These are phyloP conservation scores for Dolichoris vasculosae DNA, from an alignment of 1,140 invertebrate genomes.

Conservation along the genomic window DNA sequence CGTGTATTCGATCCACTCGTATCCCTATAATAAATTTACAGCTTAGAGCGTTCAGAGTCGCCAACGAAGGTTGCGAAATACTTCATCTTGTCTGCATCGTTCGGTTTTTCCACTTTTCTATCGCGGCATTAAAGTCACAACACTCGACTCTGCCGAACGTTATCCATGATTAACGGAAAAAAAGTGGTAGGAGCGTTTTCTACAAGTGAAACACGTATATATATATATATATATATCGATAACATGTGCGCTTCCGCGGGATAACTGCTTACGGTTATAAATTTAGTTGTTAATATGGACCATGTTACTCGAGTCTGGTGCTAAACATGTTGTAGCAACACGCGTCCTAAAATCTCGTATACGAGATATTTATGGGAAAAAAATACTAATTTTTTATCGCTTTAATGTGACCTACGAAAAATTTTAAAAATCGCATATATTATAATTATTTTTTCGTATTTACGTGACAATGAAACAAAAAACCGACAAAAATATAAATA, in stretches of 20 bases:
- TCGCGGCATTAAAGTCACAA: not conserved
- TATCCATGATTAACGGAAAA: not conserved
- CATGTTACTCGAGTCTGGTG: not conserved
- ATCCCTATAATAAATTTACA: not conserved
- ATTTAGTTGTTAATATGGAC: conserved; percentile 16
- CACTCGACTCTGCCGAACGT: not conserved
- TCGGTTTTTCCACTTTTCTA: not conserved
- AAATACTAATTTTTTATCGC: conserved; percentile 5
- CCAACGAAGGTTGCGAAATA: too few species aligned
- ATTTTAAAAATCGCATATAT: not conserved
- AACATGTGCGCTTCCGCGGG: not conserved
- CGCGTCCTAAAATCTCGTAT: not conserved
- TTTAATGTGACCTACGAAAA: not conserved
- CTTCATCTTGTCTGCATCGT: not conserved
- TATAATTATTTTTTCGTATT: not conserved
- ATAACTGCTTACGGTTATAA: not conserved
- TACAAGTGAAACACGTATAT: not conserved
- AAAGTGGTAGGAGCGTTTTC: not conserved
- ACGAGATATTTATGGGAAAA: not conserved
- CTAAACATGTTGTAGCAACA: not conserved
- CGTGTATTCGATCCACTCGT: too few species aligned
- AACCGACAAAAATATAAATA: not conserved
- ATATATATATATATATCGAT: too few species aligned
- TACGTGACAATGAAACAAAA: not conserved
- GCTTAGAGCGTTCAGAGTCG: not conserved